Conservation (phyloP, 2,797 vertebrate species). For the Sebastiscus albofasciatus region DNA sequence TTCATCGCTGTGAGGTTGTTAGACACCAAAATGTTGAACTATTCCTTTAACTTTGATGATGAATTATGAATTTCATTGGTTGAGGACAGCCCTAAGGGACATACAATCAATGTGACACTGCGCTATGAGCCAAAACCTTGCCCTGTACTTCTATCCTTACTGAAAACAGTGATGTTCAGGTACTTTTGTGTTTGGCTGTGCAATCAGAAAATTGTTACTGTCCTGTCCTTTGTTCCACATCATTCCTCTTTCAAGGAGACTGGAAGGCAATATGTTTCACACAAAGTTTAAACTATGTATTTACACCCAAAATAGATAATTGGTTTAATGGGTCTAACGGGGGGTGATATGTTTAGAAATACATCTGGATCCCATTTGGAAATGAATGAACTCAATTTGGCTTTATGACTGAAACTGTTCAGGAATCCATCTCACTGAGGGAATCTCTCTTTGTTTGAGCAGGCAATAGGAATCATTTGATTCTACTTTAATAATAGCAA, state of each 20-base stretch:
- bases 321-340: slow-evolving; percentile 9
- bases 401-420: slow-evolving; percentile 19
- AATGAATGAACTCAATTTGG: slow-evolving; percentile 19
- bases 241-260: background rate
- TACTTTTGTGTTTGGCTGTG: background rate
- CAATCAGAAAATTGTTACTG: background rate
- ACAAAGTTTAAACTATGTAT: background rate
- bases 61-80: too few species aligned
- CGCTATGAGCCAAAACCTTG: background rate
- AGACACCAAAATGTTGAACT: background rate
- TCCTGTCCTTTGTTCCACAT: background rate
- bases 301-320: background rate
- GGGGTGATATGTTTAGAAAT: slow-evolving; percentile 27
- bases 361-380: slow-evolving; percentile 24
- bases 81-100: background rate
- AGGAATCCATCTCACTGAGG: slow-evolving; percentile 24
- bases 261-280: background rate
- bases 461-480: slow-evolving; percentile 40
- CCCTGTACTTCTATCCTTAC: background rate
- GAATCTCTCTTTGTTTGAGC: slow-evolving; percentile 52
- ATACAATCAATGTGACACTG: background rate
- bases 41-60: background rate
- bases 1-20: background rate
- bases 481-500: slow-evolving; percentile 62
- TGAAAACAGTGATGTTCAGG: background rate